A percentile compares a stretch with the other conserved stretches of the same genome.
Conservation (phyloP, 92 coral and sea anemone species). For the Umimayanthus chanpuru region DNA sequence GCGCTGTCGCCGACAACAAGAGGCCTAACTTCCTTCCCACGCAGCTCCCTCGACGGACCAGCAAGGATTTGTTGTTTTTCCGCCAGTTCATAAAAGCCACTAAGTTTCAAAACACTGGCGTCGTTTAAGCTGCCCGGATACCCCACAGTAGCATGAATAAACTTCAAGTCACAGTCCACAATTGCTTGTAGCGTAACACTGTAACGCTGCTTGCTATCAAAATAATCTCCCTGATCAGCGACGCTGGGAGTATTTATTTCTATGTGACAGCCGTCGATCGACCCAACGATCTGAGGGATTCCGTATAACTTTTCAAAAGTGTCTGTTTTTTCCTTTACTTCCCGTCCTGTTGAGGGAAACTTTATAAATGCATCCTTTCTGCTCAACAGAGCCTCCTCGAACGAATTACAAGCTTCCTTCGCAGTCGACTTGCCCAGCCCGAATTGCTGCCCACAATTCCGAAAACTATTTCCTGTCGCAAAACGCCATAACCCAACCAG, state of each 20-base stretch:
- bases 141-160: slow-evolving; percentile 48
- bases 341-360: slow-evolving; percentile 55
- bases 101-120: slow-evolving; percentile 50
- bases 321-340: slow-evolving; percentile 43
- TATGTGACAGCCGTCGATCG: slow-evolving; percentile 46
- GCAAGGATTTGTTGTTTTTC: slow-evolving; percentile 15
- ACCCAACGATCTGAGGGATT: slow-evolving; percentile 61
- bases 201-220: slow-evolving; percentile 49
- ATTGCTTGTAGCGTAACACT: slow-evolving; percentile 53
- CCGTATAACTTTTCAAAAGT: slow-evolving; percentile 52
- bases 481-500: slow-evolving; percentile 52
- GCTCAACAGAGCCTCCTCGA: slow-evolving; percentile 43
- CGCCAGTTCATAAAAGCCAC: slow-evolving; percentile 1
- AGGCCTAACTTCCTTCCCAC: neutral
- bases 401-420: slow-evolving; percentile 38
- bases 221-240: slow-evolving; percentile 47
- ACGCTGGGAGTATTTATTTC: slow-evolving; percentile 53
- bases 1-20: slow-evolving; percentile 10
- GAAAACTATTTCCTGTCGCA: slow-evolving; percentile 50
- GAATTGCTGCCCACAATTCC: slow-evolving; percentile 54
- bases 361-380: slow-evolving; percentile 48
- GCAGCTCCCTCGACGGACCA: neutral
- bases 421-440: slow-evolving; percentile 61
- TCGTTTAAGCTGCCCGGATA: slow-evolving; percentile 64
- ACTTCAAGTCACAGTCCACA: slow-evolving; percentile 48